A percentile compares a stretch with the other conserved stretches of the same genome.
These are phyloP conservation scores for Scolopax rusticola DNA, from an alignment of 2,797 vertebrate genomes.

Conservation along the genomic window DNA sequence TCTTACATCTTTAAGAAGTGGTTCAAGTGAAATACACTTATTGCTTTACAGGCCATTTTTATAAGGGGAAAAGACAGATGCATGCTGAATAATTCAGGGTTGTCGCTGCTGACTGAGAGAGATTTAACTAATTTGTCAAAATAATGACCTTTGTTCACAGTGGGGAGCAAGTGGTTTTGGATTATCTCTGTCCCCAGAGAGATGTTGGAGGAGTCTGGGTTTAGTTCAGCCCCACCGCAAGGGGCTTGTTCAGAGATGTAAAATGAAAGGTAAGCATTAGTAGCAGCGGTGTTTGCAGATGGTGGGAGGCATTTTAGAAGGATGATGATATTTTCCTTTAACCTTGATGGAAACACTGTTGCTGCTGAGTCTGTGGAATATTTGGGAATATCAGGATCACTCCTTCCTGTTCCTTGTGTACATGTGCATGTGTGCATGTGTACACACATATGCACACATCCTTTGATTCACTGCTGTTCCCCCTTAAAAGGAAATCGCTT, in stretches of 20 bases:
- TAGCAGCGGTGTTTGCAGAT: neutral
- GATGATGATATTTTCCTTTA: neutral
- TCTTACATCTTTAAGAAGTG: slow-evolving; percentile 26
- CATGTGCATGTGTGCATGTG: rapidly evolving
- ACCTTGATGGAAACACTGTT: neutral
- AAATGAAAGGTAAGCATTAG: neutral
- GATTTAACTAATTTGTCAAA: slow-evolving; percentile 67
- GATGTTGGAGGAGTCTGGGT: neutral
- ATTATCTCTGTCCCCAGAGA: neutral
- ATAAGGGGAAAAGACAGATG: slow-evolving; percentile 28
- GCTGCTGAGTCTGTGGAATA: neutral
- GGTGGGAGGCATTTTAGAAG: neutral
- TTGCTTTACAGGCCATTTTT: neutral
- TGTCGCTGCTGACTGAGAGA: slow-evolving; percentile 39
- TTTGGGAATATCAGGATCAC: neutral
- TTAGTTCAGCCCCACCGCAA: neutral
- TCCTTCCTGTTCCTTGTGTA: neutral
- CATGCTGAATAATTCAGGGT: slow-evolving; percentile 61
- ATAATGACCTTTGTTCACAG: slow-evolving; percentile 37
- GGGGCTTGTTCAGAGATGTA: neutral
- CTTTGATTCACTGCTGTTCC: neutral
- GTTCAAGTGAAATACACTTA: slow-evolving; percentile 42
- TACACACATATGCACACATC: too few species aligned
- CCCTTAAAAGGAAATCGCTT: neutral
- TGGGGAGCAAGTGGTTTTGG: neutral